Evolutionary conservation across 2,888 invertebrate genomes (phyloP), one percentile per base, ranked within the genome.

Genomic region (Pogonocherus hispidulus): DNA sequence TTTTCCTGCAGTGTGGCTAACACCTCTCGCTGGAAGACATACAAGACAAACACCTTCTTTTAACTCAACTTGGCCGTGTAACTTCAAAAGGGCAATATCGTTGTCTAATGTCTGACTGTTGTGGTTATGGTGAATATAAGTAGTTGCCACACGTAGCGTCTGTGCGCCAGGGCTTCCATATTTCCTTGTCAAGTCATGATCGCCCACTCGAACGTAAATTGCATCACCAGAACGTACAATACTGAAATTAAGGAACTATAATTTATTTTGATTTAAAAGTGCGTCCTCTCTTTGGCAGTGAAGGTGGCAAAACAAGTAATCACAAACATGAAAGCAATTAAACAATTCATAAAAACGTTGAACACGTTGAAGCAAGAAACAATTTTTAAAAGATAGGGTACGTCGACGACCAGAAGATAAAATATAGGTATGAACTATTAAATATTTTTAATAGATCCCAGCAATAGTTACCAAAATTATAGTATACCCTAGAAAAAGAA

Each of bases 91-190:
- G 0, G 98, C 98, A 72, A 98, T 96, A 80, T 98, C 97, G 80
- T 98, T 97, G 84, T 96, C 97, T 74, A 97, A 86, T 0, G 97
- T 97, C 85, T 96, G 96, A 77, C 95, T 95, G 86, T 97, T 97
- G 87, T 97, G 97, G 86, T 97, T 97, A 85, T 97, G 97, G 82
- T 97, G 97, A 70, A 97, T 97, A 84, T 97, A 97, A 0, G 96
- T 96, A 60, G 97, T 97, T 62, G 95, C 95, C 1, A 97, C 96
- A 14, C 95, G 88, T 18, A 96, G 87, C 0, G 96, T 96, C 86
- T 96, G 96, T 0, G 96, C 96, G 8, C 95, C 96, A 0, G 95
- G 95, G 76, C 95, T 96, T 27, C 96, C 96, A 83, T 94, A 95
- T 84, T 96, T 95, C 67, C 94, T 88, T 0, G 96, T 97, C 74